These are phyloP conservation scores for Gnatocerus cornutus DNA, from an alignment of 2,888 invertebrate genomes.

Conservation along the genomic window DNA sequence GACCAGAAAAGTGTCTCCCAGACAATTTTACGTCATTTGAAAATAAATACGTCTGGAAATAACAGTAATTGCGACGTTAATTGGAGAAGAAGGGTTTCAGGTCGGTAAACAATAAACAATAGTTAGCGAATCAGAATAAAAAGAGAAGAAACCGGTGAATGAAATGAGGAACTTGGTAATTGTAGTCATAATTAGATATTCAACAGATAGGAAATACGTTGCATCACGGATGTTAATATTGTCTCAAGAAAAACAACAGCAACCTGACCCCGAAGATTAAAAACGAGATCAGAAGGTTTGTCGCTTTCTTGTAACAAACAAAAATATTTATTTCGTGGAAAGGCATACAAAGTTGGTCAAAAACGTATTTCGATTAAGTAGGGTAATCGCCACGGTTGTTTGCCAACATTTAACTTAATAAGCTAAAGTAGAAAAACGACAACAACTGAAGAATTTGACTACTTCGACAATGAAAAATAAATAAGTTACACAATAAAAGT, in stretches of 20 bases:
- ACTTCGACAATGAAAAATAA: neutral
- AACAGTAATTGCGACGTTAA: neutral
- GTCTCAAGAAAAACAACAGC: slow-evolving; percentile 2
- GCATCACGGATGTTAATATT: slow-evolving; percentile 1
- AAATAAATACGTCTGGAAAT: slow-evolving; percentile 1
- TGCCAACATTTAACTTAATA: neutral
- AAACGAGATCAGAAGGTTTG: neutral
- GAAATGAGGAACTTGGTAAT: neutral
- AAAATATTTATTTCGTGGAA: neutral
- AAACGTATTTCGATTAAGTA: neutral
- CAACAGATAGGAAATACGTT: neutral
- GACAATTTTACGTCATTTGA: neutral
- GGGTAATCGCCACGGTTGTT: neutral
- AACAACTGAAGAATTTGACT: neutral
- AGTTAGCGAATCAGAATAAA: neutral
- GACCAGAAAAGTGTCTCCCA: neutral
- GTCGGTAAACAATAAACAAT: slow-evolving; percentile 4
- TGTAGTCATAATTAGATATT: slow-evolving; percentile 2
- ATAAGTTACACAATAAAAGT: neutral
- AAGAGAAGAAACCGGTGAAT: neutral
- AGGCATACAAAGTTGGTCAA: too few relatives aligned
- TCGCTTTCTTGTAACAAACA: neutral
- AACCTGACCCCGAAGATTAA: slow-evolving; percentile 2
- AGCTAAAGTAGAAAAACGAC: neutral
- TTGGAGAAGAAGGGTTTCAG: neutral